Evolutionary conservation across 2,888 invertebrate genomes (phyloP).

Genomic region (Callyntrura sp.): DNA sequence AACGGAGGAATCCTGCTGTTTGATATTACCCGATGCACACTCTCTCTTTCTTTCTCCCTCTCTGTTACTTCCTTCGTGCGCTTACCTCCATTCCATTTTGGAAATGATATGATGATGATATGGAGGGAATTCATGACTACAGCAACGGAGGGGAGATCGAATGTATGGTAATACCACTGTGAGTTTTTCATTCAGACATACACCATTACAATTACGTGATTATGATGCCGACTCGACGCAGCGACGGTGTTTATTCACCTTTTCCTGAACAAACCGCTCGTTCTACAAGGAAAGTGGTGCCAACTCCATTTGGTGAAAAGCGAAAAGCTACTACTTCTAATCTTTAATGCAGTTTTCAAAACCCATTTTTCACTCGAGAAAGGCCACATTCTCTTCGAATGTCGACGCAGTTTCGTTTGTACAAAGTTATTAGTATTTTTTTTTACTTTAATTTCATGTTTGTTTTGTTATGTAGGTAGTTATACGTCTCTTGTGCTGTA

Average conservation of each 20-base stretch:
- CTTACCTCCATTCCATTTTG: slow-evolving; percentile 47
- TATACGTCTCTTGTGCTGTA: too few relatives aligned
- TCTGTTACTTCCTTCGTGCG: background rate
- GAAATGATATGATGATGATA: slow-evolving; percentile 60
- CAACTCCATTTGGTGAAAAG: background rate
- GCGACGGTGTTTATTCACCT: slow-evolving; percentile 27
- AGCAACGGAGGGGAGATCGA: slow-evolving; percentile 81
- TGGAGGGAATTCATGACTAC: slow-evolving; percentile 28
- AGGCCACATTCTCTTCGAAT: background rate
- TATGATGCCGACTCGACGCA: slow-evolving; percentile 41
- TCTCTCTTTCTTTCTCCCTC: slow-evolving; percentile 3
- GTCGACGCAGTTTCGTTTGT: too few relatives aligned
- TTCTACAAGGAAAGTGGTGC: background rate
- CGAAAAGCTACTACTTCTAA: background rate
- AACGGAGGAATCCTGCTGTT: slow-evolving; percentile 63
- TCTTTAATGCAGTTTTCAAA: background rate
- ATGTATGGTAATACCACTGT: slow-evolving; percentile 2
- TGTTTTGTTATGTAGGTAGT: too few relatives aligned
- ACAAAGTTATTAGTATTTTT: too few relatives aligned
- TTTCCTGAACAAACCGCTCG: background rate
- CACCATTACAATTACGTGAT: slow-evolving; percentile 69
- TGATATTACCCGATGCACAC: slow-evolving; percentile 28
- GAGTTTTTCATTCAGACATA: background rate
- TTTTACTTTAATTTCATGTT: too few relatives aligned
- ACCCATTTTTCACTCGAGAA: background rate